Base-by-base conservation (phyloP, 1,140 invertebrate species). In the Zaprionus ghesquierei region DNA sequence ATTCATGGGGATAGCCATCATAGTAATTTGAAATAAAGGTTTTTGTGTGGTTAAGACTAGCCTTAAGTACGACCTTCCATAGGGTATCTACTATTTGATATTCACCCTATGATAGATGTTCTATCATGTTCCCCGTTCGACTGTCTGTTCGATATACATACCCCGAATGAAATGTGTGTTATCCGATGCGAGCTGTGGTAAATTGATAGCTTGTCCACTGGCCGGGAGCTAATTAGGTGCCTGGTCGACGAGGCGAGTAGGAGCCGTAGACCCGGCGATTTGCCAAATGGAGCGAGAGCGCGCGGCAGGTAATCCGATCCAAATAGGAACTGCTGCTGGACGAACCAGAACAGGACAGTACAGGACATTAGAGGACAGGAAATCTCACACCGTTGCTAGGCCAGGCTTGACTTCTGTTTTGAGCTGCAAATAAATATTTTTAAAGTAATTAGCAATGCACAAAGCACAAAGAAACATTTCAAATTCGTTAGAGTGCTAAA, bases 171-270 rank as follows among this genome's bases (percentile, higher is more conserved):
- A 65, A 62, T 86, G 69, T 86, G 69, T 81, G 81, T 75, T 85
- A 85, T 86, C 66, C 75, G 81, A 85, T 85, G 78, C 81, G 74
- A 53, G 46, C 50, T 41, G 49, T 66, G 78, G 77, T 81, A 85
- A 85, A 85, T 87, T 86, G 81, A 85, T 86, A 87, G 78, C 81
- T 71, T 78, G 69, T 69, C 75, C 82, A 78, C 44, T 64, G 80
- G 70, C 78, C 81, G 63, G 58, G 38, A 71, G 82, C 81, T 87
- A 85, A 86, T 85, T 87, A 85, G 79, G 63, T 70, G 58, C 64
- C 62, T 62, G n/a, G 62, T 44, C 63, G 12, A 53, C 61, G 35
- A 81, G 62, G 55, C 38, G 56, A n/a, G 56, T n/a, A 29, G 56
- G 23, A 20, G 46, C n/a, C n/a, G n/a, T n/a, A 5, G 27, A 38